A percentile compares a stretch with the other conserved stretches of the same genome.
Conservation (phyloP, 2,888 invertebrate species). For the Sylvicola cinctus region DNA sequence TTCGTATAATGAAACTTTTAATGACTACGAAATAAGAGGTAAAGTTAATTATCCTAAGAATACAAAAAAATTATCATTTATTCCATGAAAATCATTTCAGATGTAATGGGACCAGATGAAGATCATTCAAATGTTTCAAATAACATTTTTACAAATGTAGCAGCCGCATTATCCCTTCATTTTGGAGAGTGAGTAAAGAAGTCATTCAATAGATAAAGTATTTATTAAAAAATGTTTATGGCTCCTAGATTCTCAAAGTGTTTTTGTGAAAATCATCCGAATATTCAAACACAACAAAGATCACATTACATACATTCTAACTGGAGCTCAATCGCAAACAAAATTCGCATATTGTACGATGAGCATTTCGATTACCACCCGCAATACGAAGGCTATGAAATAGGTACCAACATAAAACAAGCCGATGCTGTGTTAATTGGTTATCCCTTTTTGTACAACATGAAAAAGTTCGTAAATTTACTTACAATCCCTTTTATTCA, state of each 20-base stretch:
- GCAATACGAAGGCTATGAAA: slow-evolving; percentile 29
- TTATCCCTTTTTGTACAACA: slow-evolving; percentile 32
- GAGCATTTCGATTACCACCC: slow-evolving; percentile 32
- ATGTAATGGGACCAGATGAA: slow-evolving; percentile 43
- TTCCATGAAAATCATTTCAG: slow-evolving; percentile 15
- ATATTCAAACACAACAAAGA: background rate
- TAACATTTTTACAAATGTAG: slow-evolving; percentile 36
- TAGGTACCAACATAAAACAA: slow-evolving; percentile 29
- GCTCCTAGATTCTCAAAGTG: background rate
- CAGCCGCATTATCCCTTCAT: slow-evolving; percentile 33
- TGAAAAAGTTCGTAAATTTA: too few relatives aligned
- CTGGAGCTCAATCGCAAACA: slow-evolving; percentile 28
- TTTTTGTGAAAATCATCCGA: too few relatives aligned
- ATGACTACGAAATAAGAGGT: slow-evolving; percentile 31
- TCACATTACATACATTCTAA: too few relatives aligned
- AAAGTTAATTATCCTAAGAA: slow-evolving; percentile 9
- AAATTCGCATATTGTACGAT: slow-evolving; percentile 31
- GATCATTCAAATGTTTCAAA: slow-evolving; percentile 35
- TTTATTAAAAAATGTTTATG: too few relatives aligned
- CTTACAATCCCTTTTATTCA: too few relatives aligned
- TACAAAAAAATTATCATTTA: background rate
- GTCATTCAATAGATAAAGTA: too few relatives aligned
- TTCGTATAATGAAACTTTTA: slow-evolving; percentile 27
- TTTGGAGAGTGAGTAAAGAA: slow-evolving; percentile 29
- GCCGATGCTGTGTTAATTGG: slow-evolving; percentile 36